Percentiles rank a stretch among this genome's conserved stretches.
Evolutionary conservation across 2,888 invertebrate genomes (phyloP).

Genomic region (Mythimna albipuncta): DNA sequence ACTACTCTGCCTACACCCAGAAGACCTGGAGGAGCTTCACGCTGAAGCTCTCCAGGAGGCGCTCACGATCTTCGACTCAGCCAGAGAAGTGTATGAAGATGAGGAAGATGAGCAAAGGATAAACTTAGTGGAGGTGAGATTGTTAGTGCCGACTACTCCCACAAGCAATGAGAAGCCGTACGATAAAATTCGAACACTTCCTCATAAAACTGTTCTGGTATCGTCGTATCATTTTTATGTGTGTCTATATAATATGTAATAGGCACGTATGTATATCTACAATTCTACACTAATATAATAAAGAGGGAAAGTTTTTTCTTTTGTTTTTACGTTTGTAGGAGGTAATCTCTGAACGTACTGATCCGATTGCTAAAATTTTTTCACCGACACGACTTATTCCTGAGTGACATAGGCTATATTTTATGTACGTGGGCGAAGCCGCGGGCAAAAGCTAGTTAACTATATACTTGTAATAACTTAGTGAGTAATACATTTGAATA

Average conservation of each 20-base stretch:
- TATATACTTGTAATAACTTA: no score
- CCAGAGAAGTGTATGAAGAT: slow-evolving; percentile 16
- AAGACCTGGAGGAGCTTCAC: slow-evolving; percentile 42
- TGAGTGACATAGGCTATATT: no score
- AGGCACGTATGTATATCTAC: no score
- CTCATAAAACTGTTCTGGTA: not conserved
- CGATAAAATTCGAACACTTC: not conserved
- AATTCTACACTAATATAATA: no score
- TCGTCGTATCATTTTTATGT: not conserved
- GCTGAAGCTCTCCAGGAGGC: slow-evolving; percentile 3
- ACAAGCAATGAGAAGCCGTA: not conserved
- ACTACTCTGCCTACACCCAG: slow-evolving; percentile 60
- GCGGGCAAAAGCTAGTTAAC: no score
- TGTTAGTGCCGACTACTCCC: not conserved
- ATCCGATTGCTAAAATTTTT: no score
- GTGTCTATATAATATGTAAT: not conserved
- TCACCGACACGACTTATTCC: no score
- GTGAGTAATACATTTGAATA: no score
- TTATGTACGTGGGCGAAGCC: no score
- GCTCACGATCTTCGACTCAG: slow-evolving; percentile 37
- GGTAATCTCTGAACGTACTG: no score
- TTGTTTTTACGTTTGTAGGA: no score
- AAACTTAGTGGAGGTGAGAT: slow-evolving; percentile 37
- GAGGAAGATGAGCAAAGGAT: slow-evolving; percentile 41
- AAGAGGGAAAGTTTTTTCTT: no score